Evolutionary conservation across 2,797 vertebrate genomes (phyloP), one percentile per base, ranked within the genome.

Genomic region (Glyptemys insculpta): DNA sequence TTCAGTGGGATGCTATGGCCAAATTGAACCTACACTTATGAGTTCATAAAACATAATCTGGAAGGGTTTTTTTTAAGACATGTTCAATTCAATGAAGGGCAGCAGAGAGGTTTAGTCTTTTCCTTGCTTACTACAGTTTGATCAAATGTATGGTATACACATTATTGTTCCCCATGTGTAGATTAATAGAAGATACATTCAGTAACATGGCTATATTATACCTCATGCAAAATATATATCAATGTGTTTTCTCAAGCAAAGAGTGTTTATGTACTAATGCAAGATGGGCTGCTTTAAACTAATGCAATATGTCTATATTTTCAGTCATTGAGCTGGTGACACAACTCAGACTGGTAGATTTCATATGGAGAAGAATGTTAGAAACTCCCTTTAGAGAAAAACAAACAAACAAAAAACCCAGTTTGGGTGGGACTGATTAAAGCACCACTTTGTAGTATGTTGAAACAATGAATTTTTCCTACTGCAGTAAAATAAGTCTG

Each of bases 1-100:
- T 94, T 96, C 31, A 0, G 87, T 83, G 92, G 56, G 95, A 92
- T 93, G 96, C 91, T 86, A 1, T 88, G 96, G 97, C 96, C 97
- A 97, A 97, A 97, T 95, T 93, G 95, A 91, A 83, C 89, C 93
- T 72, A 44, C 95, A 97, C 97, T 94, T 97, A 97, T 96, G 95
- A 97, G 88, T 1, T 0, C 0, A 0, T 1, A 0, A 95, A 79
- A 92, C 94, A 86, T 94, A 97, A 97, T 96, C 95, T 93, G 88
- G 89, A 91, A 81, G 7, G 25, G 82, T 89, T 93, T 95, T 92
- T 92, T 97, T 96, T 95, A 97, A 97, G 93, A 97, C 1, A 94
- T 97, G 96, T 95, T 97, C 93, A 96, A 96, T 97, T 97, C 97
- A 95, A 81, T 4, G 0, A 89, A 97, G 91, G 95, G 15, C 68